Evolutionary conservation across 2,113 vertebrate species (phyloP).

Genomic region (Psettodes erumei): DNA sequence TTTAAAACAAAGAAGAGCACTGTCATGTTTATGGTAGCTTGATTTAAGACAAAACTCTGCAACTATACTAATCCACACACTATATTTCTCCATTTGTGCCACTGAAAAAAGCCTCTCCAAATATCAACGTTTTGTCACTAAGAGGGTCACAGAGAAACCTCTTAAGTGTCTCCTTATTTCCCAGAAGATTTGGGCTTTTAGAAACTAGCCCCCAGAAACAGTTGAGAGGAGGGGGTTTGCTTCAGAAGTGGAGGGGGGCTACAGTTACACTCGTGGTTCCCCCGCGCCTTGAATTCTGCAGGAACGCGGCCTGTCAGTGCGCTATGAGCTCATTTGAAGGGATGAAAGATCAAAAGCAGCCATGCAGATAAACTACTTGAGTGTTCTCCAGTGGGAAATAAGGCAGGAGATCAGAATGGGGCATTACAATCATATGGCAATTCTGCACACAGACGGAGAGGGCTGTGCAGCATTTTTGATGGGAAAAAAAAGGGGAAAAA

Average conservation of each 20-base stretch:
- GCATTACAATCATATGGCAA: conserved; percentile 47
- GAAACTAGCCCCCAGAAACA: conserved; percentile 7
- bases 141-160: conserved; percentile 34
- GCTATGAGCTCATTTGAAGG: conserved; percentile 58
- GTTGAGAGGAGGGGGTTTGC: conserved; percentile 12
- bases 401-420: conserved; percentile 42
- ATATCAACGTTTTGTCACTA: conserved; percentile 8
- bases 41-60: background rate
- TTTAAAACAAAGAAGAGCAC: background rate
- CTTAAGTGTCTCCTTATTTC: conserved; percentile 17
- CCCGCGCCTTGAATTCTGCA: conserved; percentile 46
- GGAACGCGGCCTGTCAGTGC: conserved; percentile 47
- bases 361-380: conserved; percentile 59
- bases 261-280: conserved; percentile 52
- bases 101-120: conserved; percentile 14
- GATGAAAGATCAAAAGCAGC: conserved; percentile 68
- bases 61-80: background rate
- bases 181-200: conserved; percentile 27
- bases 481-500: conserved; percentile 13
- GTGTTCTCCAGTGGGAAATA: conserved; percentile 44
- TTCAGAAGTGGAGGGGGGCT: conserved; percentile 27
- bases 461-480: background rate
- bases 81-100: background rate
- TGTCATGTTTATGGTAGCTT: background rate
- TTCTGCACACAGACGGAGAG: background rate